Percentiles rank a stretch among this genome's conserved stretches.
Conservation (phyloP, 1,140 invertebrate genomes). For the Drosophila gunungcola region DNA sequence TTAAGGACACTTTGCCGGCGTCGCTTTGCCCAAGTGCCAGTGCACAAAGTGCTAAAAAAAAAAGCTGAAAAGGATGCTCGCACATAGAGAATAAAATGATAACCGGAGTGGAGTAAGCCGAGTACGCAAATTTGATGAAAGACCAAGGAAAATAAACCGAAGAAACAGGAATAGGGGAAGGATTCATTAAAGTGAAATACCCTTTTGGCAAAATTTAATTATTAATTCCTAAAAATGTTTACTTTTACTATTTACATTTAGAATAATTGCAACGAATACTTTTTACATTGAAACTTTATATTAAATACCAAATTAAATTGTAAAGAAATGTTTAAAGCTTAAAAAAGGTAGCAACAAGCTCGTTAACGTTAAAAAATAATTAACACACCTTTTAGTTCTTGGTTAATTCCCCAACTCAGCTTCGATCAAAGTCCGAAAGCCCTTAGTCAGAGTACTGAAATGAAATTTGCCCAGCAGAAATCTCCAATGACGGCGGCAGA, state of each 20-base stretch:
- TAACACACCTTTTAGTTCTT: neutral
- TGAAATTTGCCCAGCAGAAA: slow-evolving; percentile 33
- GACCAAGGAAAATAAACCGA: slow-evolving; percentile 1
- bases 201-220: neutral
- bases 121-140: slow-evolving; percentile 56
- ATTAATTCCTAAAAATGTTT: too few species aligned
- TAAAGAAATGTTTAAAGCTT: too few species aligned
- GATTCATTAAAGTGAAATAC: neutral
- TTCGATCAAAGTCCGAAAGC: slow-evolving; percentile 26
- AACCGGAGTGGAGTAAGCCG: slow-evolving; percentile 29
- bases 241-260: too few species aligned
- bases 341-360: too few species aligned
- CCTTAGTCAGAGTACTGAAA: slow-evolving; percentile 6
- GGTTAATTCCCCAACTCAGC: neutral
- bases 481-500: slow-evolving; percentile 56
- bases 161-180: neutral
- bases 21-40: slow-evolving; percentile 43
- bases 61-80: slow-evolving; percentile 17
- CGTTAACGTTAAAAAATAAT: too few species aligned
- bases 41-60: slow-evolving; percentile 41
- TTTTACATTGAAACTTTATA: too few species aligned
- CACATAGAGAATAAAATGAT: slow-evolving; percentile 37
- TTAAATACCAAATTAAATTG: too few species aligned
- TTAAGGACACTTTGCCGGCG: slow-evolving; percentile 64
- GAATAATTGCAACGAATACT: too few species aligned